Conservation (phyloP, 1,140 invertebrate genomes). For the Cotesia chilonis region DNA sequence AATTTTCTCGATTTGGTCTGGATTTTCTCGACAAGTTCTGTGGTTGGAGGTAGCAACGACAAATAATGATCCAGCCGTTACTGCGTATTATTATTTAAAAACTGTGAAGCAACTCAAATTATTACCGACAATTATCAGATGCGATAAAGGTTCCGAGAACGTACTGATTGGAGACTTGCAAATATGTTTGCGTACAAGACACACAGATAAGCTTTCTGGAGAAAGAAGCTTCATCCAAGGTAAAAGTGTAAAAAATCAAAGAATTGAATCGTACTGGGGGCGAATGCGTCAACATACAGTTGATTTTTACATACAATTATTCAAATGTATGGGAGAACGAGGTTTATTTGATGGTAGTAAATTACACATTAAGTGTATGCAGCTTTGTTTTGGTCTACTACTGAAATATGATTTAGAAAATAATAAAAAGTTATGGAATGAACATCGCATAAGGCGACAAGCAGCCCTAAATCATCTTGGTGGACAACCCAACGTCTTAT, state of each 20-base stretch:
- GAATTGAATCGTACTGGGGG: no score
- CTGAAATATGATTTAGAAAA: constrained; percentile 13
- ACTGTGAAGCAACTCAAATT: constrained; percentile 35
- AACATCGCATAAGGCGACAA: neutral
- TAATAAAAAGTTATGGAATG: constrained; percentile 18
- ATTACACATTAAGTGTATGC: constrained; percentile 27
- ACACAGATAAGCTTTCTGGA: constrained; percentile 12
- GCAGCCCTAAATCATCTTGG: no score
- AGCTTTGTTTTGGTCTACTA: constrained; percentile 24
- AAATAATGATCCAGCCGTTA: constrained; percentile 44
- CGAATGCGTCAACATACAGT: constrained; percentile 7
- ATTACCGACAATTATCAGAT: constrained; percentile 40
- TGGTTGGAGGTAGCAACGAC: constrained; percentile 44
- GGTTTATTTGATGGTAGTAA: constrained; percentile 7
- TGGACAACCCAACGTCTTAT: no score
- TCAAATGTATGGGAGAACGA: constrained; percentile 25
- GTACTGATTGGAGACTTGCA: constrained; percentile 20
- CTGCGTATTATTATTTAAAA: constrained; percentile 44
- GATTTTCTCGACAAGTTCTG: constrained; percentile 47
- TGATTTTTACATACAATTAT: constrained; percentile 28
- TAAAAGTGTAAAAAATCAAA: constrained; percentile 26
- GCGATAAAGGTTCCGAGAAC: constrained; percentile 43
- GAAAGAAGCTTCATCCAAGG: constrained; percentile 27
- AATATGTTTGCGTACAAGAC: constrained; percentile 5
- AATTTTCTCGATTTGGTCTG: no score